These are phyloP conservation scores for Zosterops borbonicus DNA, from an alignment of 2,113 vertebrate genomes.

Conservation along the genomic window DNA sequence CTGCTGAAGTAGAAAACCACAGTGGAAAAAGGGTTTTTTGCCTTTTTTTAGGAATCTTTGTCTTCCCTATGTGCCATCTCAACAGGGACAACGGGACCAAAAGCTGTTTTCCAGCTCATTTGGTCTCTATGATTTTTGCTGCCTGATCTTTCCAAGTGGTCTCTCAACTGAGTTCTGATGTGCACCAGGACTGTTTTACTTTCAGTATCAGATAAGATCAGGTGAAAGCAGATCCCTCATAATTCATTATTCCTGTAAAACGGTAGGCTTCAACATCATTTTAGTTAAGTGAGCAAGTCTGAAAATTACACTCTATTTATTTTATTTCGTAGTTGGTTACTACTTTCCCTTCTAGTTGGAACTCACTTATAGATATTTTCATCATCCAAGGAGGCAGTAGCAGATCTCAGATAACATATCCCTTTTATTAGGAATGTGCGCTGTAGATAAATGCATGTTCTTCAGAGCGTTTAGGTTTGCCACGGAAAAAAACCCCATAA, in stretches of 20 bases:
- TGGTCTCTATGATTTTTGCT: neutral
- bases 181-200: neutral
- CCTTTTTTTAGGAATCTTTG: neutral
- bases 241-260: neutral
- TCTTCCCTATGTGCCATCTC: neutral
- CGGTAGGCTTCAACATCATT: neutral
- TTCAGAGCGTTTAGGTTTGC: neutral
- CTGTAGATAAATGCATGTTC: neutral
- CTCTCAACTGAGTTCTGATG: neutral
- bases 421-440: neutral
- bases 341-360: neutral
- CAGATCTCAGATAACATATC: neutral
- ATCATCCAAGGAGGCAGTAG: neutral
- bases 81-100: neutral
- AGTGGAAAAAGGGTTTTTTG: neutral
- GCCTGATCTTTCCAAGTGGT: neutral
- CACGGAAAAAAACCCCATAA: neutral
- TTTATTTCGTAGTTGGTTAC: neutral
- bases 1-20: neutral
- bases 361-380: neutral
- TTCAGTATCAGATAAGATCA: neutral
- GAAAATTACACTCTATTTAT: neutral
- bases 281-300: neutral
- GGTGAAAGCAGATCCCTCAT: neutral
- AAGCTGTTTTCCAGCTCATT: neutral